phyloP scores from a whole-genome alignment of 92 coral and sea anemone species.

The Siderastrea siderea region DNA sequence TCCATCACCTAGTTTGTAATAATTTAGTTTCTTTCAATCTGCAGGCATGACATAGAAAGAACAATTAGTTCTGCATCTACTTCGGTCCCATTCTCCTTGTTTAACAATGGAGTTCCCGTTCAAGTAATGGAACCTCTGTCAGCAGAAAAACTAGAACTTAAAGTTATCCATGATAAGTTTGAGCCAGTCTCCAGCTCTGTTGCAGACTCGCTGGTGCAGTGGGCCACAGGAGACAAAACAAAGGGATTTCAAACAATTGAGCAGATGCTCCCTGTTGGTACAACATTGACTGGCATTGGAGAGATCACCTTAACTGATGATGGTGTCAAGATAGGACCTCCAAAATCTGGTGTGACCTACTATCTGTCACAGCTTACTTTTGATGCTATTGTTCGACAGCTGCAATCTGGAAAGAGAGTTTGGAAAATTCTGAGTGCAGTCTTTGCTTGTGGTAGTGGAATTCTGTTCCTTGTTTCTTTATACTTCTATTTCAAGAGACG shows the following conservation, averaged over 20 bases:
- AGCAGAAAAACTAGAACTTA: slow-evolving; percentile 78
- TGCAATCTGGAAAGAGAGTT: slow-evolving; percentile 66
- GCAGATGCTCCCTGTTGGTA: slow-evolving; percentile 85
- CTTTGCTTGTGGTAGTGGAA: slow-evolving; percentile 88
- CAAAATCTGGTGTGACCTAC: slow-evolving; percentile 76
- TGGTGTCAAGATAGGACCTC: slow-evolving; percentile 82
- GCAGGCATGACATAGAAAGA: slow-evolving; percentile 82
- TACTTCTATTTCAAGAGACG: slow-evolving; percentile 80
- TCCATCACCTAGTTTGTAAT: neutral
- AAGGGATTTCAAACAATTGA: slow-evolving; percentile 95
- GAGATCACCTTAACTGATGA: slow-evolving; percentile 77
- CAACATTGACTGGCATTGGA: slow-evolving; percentile 90
- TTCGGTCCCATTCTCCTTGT: slow-evolving; percentile 74
- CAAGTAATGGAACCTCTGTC: slow-evolving; percentile 85
- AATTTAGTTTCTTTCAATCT: slow-evolving; percentile 1
- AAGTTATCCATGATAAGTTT: slow-evolving; percentile 85
- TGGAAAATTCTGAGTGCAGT: slow-evolving; percentile 85
- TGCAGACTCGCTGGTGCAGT: slow-evolving; percentile 87
- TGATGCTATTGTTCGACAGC: slow-evolving; percentile 82
- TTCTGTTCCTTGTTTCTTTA: slow-evolving; percentile 77
- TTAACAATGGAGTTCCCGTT: slow-evolving; percentile 53
- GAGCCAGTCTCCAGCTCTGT: slow-evolving; percentile 85
- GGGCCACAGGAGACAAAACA: slow-evolving; percentile 97
- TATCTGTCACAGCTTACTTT: slow-evolving; percentile 82
- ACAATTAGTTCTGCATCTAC: slow-evolving; percentile 68